These are phyloP conservation scores for Ammodramus savannarum DNA, from an alignment of 2,113 vertebrate genomes.

Conservation along the genomic window DNA sequence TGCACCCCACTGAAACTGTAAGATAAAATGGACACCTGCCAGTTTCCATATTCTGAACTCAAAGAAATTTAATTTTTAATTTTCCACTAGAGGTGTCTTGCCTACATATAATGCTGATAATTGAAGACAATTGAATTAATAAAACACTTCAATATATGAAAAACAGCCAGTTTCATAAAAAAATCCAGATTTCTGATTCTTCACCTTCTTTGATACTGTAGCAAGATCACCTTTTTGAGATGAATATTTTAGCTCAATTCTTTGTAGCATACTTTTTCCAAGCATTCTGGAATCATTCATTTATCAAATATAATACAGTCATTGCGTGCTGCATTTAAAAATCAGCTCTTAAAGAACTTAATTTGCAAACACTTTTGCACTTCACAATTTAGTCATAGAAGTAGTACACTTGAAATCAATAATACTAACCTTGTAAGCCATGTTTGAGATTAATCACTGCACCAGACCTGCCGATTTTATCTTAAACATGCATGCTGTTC, in stretches of 20 bases:
- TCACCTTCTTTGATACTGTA: not conserved
- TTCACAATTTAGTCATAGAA: not conserved
- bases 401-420: not conserved
- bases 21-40: no score
- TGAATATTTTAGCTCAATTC: not conserved
- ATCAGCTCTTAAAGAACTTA: not conserved
- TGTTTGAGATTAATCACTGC: not conserved
- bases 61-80: not conserved
- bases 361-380: not conserved
- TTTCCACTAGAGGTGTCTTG: not conserved
- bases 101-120: not conserved
- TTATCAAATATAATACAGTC: not conserved
- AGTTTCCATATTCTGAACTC: no score
- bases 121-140: not conserved
- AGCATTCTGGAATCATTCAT: not conserved
- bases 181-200: not conserved
- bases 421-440: not conserved
- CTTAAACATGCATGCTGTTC: not conserved
- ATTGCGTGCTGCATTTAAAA: not conserved
- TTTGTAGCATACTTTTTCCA: not conserved
- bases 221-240: not conserved
- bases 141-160: not conserved
- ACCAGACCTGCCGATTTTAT: not conserved
- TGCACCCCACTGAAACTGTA: no score
- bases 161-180: not conserved